Percentiles rank a stretch among this genome's conserved stretches.
phyloP scores from a whole-genome alignment of 23 tunicate genomes.

The Corella eumyota region DNA sequence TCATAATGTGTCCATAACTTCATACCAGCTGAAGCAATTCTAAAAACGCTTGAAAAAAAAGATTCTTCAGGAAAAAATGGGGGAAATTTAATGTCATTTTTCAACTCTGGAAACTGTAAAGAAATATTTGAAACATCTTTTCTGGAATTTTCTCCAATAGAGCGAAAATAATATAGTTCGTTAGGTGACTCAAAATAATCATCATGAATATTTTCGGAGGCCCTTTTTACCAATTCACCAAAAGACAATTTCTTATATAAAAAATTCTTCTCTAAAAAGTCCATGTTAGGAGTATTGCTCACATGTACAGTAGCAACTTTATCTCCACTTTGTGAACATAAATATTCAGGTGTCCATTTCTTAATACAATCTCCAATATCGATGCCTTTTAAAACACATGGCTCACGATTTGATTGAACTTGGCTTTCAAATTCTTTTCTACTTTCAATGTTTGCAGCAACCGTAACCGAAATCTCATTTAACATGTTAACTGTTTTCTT shows the following conservation, averaged over 20 bases:
- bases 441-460: no score
- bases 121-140: slow-evolving; percentile 53
- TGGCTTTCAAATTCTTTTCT: no score
- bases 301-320: slow-evolving; percentile 52
- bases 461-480: no score
- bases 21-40: slow-evolving; percentile 79
- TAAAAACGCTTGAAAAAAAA: slow-evolving; percentile 80
- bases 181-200: slow-evolving; percentile 46
- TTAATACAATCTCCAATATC: slow-evolving; percentile 55
- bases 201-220: slow-evolving; percentile 32
- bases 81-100: slow-evolving; percentile 57
- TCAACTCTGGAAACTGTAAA: slow-evolving; percentile 63
- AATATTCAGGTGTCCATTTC: slow-evolving; percentile 71
- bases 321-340: slow-evolving; percentile 17
- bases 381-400: slow-evolving; percentile 58
- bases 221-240: slow-evolving; percentile 44
- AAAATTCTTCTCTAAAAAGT: slow-evolving; percentile 67
- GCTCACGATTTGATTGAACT: slow-evolving; percentile 18
- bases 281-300: slow-evolving; percentile 57
- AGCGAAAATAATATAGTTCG: slow-evolving; percentile 81
- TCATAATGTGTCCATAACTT: slow-evolving; percentile 98
- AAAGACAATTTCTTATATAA: slow-evolving; percentile 52
- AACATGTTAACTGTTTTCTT: no score
- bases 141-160: slow-evolving; percentile 74
- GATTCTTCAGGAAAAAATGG: slow-evolving; percentile 41